These are phyloP conservation scores for Trematomus loennbergii DNA, from an alignment of 2,113 vertebrate genomes.

Conservation along the genomic window DNA sequence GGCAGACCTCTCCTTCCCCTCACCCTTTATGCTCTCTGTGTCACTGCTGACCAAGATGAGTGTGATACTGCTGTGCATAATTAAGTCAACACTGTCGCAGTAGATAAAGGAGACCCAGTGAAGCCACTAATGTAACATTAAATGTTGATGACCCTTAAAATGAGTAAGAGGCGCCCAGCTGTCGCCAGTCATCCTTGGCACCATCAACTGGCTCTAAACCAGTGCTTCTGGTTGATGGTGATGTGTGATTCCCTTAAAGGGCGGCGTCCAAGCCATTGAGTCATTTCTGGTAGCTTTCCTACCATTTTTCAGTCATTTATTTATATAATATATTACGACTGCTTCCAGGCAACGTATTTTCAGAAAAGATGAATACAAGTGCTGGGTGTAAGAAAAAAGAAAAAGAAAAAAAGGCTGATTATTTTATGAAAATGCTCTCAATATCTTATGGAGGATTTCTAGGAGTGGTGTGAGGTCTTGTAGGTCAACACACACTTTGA, in stretches of 20 bases:
- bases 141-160: conserved; percentile 82
- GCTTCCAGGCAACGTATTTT: not conserved
- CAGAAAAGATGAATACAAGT: not conserved
- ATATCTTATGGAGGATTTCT: conserved; percentile 18
- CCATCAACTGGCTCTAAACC: conserved; percentile 61
- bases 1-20: conserved; percentile 17
- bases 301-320: not conserved
- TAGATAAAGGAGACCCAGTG: conserved; percentile 70
- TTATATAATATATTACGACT: not conserved
- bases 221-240: conserved; percentile 42
- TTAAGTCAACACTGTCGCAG: conserved; percentile 76
- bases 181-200: conserved; percentile 73
- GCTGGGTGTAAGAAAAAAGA: conserved; percentile 8
- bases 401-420: conserved; percentile 25
- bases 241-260: conserved; percentile 32
- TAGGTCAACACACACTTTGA: conserved; percentile 50
- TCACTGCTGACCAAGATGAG: conserved; percentile 52
- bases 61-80: conserved; percentile 67
- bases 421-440: conserved; percentile 24
- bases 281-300: conserved; percentile 3
- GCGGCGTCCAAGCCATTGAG: no score
- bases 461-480: conserved; percentile 9
- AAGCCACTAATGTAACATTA: conserved; percentile 79
- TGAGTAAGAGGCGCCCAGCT: conserved; percentile 74
- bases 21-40: conserved; percentile 11